Evolutionary conservation across 2,888 invertebrate genomes (phyloP), one percentile per base, ranked within the genome.

Genomic region (Drosophila tripunctata): DNA sequence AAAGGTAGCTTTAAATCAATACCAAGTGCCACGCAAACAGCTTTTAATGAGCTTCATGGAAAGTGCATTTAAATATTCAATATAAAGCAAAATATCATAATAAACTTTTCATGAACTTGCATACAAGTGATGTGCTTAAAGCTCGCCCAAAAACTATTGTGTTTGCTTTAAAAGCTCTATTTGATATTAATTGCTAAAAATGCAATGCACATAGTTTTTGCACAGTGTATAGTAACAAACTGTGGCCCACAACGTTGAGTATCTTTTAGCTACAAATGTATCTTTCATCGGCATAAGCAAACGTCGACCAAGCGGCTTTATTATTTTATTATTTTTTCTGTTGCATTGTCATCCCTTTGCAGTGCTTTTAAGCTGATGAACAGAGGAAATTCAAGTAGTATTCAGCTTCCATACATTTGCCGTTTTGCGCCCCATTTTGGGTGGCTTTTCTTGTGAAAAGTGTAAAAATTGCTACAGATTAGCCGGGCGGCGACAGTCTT

Each of bases 331-430:
- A 67, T 62, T 69, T 52, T 45, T 50, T 50, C 6, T 57, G 51
- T 10, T 61, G 50, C 57, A 61, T 61, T 71, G 63, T 52, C 62
- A 61, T 61, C 19, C 55, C 41, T 3, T 33, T 14, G 62, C 54
- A 51, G 36, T 55, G 78, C 72, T 73, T 73, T 82, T 83, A 72
- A 75, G 73, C 79, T 86, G 83, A 79, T 88, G 79, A 74, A 88
- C 74, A 65, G 74, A n/a, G 67, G 64, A 79, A 76, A 70, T 62
- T 67, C 70, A 54, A 64, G 67, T 67, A 64, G 67, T 67, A 69
- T 66, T 58, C 62, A 75, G 56, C 66, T 48, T 48, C 35, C 57
- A 75, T n/a, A 61, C 36, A 35, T 63, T 51, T 45, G 45, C 41
- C 45, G 30, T 55, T 63, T 38, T 27, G 10, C 35, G 4, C 24